phyloP scores from a whole-genome alignment of 2,797 vertebrate species.

The Muscicapa striata region DNA sequence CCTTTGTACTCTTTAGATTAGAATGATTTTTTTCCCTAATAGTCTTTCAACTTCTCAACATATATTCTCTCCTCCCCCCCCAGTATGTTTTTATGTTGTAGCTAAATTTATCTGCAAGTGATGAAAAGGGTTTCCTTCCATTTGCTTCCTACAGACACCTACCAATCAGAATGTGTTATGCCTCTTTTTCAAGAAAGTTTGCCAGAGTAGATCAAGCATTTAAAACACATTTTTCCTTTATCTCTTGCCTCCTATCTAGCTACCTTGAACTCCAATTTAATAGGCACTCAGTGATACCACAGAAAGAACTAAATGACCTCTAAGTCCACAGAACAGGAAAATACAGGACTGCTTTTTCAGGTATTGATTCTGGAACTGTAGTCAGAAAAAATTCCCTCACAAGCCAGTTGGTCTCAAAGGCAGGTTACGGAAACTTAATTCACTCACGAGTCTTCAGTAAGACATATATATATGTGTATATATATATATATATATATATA shows the following conservation, averaged over 20 bases:
- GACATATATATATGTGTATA: background rate
- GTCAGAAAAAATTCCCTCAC: slow-evolving; percentile 58
- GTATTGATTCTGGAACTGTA: slow-evolving; percentile 34
- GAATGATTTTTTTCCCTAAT: background rate
- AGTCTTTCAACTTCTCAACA: background rate
- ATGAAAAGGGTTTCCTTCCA: slow-evolving; percentile 58
- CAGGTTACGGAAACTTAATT: slow-evolving; percentile 40
- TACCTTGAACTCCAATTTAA: slow-evolving; percentile 61
- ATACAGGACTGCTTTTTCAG: slow-evolving; percentile 26
- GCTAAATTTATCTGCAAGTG: slow-evolving; percentile 23
- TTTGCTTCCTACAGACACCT: slow-evolving; percentile 44
- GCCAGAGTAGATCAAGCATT: slow-evolving; percentile 58
- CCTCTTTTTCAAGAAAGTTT: slow-evolving; percentile 44
- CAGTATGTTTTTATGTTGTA: background rate
- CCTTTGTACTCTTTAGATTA: background rate
- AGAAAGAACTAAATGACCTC: slow-evolving; percentile 34
- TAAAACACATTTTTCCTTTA: slow-evolving; percentile 46
- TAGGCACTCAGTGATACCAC: background rate
- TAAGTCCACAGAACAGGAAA: slow-evolving; percentile 13
- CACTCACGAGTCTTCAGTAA: background rate
- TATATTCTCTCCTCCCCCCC: background rate
- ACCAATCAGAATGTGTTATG: slow-evolving; percentile 15
- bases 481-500: background rate
- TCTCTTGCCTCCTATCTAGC: slow-evolving; percentile 33
- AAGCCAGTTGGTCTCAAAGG: slow-evolving; percentile 46